Evolutionary conservation across 1,140 invertebrate species (phyloP), one percentile per base, ranked within the genome.

Genomic region (Saccostrea glomerata): DNA sequence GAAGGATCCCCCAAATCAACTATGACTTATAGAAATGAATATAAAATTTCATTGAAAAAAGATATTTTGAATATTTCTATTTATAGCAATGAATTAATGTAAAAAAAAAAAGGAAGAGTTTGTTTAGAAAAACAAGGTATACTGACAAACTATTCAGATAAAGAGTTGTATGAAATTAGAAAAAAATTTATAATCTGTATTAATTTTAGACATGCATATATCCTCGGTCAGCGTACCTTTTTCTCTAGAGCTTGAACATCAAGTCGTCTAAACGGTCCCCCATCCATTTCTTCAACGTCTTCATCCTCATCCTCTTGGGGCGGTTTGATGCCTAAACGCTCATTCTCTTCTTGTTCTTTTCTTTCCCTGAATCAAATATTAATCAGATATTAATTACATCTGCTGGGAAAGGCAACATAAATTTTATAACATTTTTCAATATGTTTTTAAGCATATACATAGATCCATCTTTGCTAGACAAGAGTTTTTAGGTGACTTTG

Each of bases 181-280:
- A 63, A 7, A 0, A 7, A n/a, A 63, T 20, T 2, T 5, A 17
- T 20, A 5, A 6, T 63, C n/a, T 63, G 58, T 20, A 47, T 47
- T 47, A 47, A 47, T 47, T 2, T 47, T 0, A 47, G 47, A 47
- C 47, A 6, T 47, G 40, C 6, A 47, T 47, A 9, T 3, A 7
- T 6, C 47, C 47, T 66, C 20, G 17, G 23, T 20, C 20, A 6
- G 30, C 86, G n/a, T 90, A 94, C 93, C 92, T 94, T 94, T 88
- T 90, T 91, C 82, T 93, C 90, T 0, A 94, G 77, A 66, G 92
- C 88, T 1, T 93, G 84, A 36, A 92, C n/a, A 87, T 94, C 90
- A 7, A 94, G 70, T 13, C 84, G 86, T 84, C 92, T 92, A 85
- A 94, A 94, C 12, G 94, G 94, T 88, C 94, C 91, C 12, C 92